Percentiles rank a stretch among this genome's conserved stretches.
Evolutionary conservation across 1,140 invertebrate genomes (phyloP).

Genomic region (Laupala kohalensis): DNA sequence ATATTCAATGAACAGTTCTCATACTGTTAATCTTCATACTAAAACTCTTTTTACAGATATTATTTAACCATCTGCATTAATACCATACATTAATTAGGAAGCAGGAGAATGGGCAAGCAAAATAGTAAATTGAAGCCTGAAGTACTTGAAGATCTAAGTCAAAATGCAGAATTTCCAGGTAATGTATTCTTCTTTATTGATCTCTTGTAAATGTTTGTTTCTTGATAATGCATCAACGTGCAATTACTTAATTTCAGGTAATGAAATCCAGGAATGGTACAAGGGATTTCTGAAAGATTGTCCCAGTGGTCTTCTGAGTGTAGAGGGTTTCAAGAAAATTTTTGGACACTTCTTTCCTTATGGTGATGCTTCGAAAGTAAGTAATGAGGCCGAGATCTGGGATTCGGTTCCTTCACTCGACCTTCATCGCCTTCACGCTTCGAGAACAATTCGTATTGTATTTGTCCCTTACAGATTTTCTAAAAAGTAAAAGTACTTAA

Average conservation of each 20-base stretch:
- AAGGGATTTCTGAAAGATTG: constrained; percentile 97
- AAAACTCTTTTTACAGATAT: neutral
- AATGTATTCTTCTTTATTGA: constrained; percentile 18
- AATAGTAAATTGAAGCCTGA: constrained; percentile 97
- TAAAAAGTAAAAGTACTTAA: too few species aligned
- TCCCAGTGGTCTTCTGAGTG: constrained; percentile 86
- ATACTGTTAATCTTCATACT: too few species aligned
- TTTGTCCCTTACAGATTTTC: too few species aligned
- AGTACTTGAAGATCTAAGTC: constrained; percentile 86
- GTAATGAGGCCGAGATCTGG: too few species aligned
- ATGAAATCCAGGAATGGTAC: constrained; percentile 99
- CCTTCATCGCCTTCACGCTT: too few species aligned
- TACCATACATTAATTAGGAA: constrained; percentile 8
- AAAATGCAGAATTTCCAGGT: constrained; percentile 95
- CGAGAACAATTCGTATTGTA: too few species aligned
- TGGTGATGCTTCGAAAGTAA: constrained; percentile 93
- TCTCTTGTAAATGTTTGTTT: neutral
- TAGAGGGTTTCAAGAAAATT: constrained; percentile 97
- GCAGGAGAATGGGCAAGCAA: constrained; percentile 80
- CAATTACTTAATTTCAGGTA: constrained; percentile 41
- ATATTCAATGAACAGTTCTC: too few species aligned
- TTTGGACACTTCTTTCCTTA: constrained; percentile 98
- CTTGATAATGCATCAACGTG: neutral
- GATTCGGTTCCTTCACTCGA: too few species aligned
- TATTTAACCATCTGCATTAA: neutral